These are phyloP conservation scores for Masticophis lateralis DNA, from an alignment of 2,797 vertebrate species.

Conservation along the genomic window DNA sequence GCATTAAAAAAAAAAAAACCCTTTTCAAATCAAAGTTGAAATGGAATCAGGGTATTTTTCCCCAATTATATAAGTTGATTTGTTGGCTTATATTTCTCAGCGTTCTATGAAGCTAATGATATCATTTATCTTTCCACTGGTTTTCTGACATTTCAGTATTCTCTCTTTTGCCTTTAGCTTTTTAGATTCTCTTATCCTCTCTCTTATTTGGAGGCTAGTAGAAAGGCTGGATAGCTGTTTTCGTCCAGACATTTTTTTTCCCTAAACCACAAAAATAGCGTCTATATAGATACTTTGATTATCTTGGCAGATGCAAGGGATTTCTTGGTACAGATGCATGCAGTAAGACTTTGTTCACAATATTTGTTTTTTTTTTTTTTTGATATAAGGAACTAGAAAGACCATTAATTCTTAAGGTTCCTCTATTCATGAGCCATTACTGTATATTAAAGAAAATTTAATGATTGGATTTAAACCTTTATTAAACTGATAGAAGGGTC, in stretches of 20 bases:
- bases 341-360: not conserved
- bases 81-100: constrained; percentile 36
- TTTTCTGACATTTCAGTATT: constrained; percentile 15
- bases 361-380: not conserved
- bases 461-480: not conserved
- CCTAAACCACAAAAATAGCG: constrained; percentile 3
- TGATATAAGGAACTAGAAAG: not conserved
- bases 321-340: not conserved
- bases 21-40: constrained; percentile 44
- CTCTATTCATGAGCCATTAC: not conserved
- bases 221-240: constrained; percentile 33
- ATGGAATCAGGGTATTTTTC: constrained; percentile 37
- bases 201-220: constrained; percentile 54
- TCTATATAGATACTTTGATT: not conserved
- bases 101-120: constrained; percentile 38
- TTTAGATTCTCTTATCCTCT: constrained; percentile 23
- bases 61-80: constrained; percentile 48
- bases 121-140: constrained; percentile 43
- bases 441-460: not conserved
- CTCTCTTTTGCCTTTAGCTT: constrained; percentile 2
- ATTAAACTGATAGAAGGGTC: not conserved
- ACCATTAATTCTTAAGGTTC: not conserved
- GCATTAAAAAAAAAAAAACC: constrained; percentile 38
- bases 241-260: constrained; percentile 8
- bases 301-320: not conserved